Evolutionary conservation across 2,888 invertebrate genomes (phyloP), one percentile per base, ranked within the genome.

Genomic region (Pandemis corylana): DNA sequence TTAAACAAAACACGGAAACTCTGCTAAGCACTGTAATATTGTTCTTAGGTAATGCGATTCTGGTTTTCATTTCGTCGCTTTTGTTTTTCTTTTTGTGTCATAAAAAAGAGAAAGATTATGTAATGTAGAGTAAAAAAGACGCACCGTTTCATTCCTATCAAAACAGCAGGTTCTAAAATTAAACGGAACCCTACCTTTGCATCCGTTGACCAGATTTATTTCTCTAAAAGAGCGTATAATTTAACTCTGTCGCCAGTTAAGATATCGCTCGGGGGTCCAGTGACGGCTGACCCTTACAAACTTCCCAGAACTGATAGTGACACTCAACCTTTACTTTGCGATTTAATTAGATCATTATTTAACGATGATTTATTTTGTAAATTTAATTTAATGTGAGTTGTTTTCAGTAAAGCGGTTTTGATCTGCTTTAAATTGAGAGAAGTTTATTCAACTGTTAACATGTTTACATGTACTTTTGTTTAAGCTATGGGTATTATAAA

Each of bases 141-240:
- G 28, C 28, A 46, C 46, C 5, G 10, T 59, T 59, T 13, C 12
- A 61, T 13, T 56, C 13, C 2, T 36, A 36, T 13, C 12, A 12
- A 3, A 2, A 46, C 4, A 9, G 12, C 12, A 13, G 46, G 61
- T 7, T 2, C 12, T 63, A 9, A 13, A 44, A 63, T 13, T 15
- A 12, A 13, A 77, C 81, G 67, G 84, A 82, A 84, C 83, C 82
- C 80, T 42, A 10, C 46, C 61, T 61, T 62, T 69, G 63, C 77
- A 67, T 76, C 75, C 53, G 64, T 72, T 42, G 67, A 72, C 72
- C 70, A 79, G 77, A 80, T 85, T 84, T 85, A 84, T 87, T 87
- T 86, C 84, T 85, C 51, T 82, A 81, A 81, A 84, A 77, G 80
- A 89, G 88, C 93, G 93, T 93, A 92, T 93, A 93, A 93, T 93